Evolutionary conservation across 92 coral and sea anemone species (phyloP).

Genomic region (Isaurus tuberculatus): DNA sequence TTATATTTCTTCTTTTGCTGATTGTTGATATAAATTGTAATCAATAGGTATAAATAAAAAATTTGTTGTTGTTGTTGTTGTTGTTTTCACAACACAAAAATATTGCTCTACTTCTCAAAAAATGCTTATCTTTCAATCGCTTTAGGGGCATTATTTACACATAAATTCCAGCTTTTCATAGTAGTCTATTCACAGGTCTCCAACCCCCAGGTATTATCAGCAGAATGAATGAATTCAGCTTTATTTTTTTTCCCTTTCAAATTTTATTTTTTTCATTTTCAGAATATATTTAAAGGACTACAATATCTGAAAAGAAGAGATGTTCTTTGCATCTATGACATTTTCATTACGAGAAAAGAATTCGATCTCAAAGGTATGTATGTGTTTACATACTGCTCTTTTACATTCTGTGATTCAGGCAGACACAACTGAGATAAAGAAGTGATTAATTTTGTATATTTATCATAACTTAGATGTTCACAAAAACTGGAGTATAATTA

Average conservation of each 20-base stretch:
- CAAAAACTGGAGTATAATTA: slow-evolving; percentile 5
- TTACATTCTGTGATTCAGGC: slow-evolving; percentile 26
- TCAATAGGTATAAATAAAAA: too few species aligned
- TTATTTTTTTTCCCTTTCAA: background rate
- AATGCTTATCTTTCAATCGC: slow-evolving; percentile 13
- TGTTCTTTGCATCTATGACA: slow-evolving; percentile 4
- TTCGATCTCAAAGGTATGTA: slow-evolving; percentile 12
- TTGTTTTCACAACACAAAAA: slow-evolving; percentile 13
- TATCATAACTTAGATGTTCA: slow-evolving; percentile 18
- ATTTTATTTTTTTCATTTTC: background rate
- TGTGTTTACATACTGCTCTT: slow-evolving; percentile 22
- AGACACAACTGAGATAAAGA: slow-evolving; percentile 16
- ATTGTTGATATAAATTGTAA: too few species aligned
- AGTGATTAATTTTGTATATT: slow-evolving; percentile 20
- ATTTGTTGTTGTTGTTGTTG: too few species aligned
- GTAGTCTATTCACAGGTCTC: slow-evolving; percentile 1
- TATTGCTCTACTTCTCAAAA: slow-evolving; percentile 9
- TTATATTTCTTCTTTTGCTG: too few species aligned
- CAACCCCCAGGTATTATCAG: slow-evolving; percentile 17
- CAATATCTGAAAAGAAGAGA: slow-evolving; percentile 28
- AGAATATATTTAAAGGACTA: background rate
- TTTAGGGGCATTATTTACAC: slow-evolving; percentile 18
- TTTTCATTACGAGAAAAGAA: slow-evolving; percentile 8
- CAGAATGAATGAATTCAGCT: background rate
- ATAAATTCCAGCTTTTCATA: background rate